phyloP scores from a whole-genome alignment of 1,140 invertebrate genomes.

The Drosophila bocqueti region DNA sequence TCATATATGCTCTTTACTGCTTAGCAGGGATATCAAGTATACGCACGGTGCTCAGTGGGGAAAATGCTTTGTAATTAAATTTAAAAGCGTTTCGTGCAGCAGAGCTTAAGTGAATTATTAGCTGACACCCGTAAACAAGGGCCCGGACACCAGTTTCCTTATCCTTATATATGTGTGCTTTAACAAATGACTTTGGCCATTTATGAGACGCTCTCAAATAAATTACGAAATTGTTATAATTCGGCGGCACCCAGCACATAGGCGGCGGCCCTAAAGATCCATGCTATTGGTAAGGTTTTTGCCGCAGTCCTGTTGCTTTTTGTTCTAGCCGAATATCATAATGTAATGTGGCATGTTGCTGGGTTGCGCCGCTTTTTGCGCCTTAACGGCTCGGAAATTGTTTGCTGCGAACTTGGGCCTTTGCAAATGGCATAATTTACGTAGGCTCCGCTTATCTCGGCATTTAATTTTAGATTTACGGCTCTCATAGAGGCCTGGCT shows the following conservation, averaged over 20 bases:
- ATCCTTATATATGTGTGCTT: slow-evolving; percentile 16
- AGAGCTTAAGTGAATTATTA: slow-evolving; percentile 64
- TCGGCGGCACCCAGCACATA: slow-evolving; percentile 44
- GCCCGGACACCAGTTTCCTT: slow-evolving; percentile 30
- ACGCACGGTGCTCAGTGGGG: slow-evolving; percentile 14
- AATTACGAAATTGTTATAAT: slow-evolving; percentile 81
- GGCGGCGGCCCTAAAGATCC: slow-evolving; percentile 11
- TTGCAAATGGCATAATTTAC: slow-evolving; percentile 66
- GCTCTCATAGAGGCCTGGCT: slow-evolving; percentile 24
- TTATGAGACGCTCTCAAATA: slow-evolving; percentile 76
- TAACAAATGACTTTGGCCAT: slow-evolving; percentile 67
- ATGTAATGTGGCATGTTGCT: slow-evolving; percentile 25
- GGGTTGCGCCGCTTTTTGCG: slow-evolving; percentile 34
- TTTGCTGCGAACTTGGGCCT: slow-evolving; percentile 59
- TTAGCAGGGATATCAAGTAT: slow-evolving; percentile 39
- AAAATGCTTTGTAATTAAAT: slow-evolving; percentile 67
- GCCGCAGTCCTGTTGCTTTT: slow-evolving; percentile 61
- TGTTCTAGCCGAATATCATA: slow-evolving; percentile 24
- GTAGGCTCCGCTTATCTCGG: slow-evolving; percentile 57
- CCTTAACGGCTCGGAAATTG: slow-evolving; percentile 53
- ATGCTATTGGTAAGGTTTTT: slow-evolving; percentile 42
- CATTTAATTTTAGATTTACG: slow-evolving; percentile 74
- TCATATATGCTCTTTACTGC: slow-evolving; percentile 9
- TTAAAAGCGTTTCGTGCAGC: slow-evolving; percentile 64
- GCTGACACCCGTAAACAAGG: slow-evolving; percentile 51